These are phyloP conservation scores for Aporrectodea caliginosa DNA, from an alignment of 1,140 invertebrate genomes.

Conservation along the genomic window DNA sequence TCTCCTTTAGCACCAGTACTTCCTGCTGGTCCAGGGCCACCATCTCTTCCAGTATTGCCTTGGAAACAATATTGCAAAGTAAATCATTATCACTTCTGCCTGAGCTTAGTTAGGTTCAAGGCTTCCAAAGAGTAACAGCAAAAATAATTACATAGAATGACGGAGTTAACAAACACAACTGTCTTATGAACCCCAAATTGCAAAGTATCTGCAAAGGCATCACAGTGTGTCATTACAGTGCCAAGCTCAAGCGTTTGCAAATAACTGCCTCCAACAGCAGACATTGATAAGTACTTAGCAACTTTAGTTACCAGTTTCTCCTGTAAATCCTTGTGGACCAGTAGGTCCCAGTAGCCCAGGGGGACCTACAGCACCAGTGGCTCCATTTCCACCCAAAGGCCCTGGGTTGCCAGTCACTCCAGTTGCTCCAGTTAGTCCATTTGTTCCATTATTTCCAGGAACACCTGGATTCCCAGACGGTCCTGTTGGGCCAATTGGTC, in stretches of 20 bases:
- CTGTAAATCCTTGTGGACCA: neutral
- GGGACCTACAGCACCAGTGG: neutral
- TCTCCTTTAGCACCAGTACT: conserved; percentile 11
- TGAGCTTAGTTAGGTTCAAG: no score
- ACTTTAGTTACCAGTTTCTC: neutral
- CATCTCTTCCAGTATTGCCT: neutral
- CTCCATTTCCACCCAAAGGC: neutral
- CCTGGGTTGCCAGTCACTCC: neutral
- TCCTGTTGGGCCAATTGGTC: neutral
- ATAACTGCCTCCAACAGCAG: no score
- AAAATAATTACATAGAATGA: no score
- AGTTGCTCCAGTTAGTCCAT: neutral
- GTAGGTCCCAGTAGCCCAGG: neutral
- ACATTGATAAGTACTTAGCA: no score
- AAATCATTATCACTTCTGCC: no score
- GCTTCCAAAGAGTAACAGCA: no score
- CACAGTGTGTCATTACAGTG: no score
- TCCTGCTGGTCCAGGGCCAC: neutral
- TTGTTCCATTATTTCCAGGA: neutral
- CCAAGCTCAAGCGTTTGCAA: no score
- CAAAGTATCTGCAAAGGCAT: no score
- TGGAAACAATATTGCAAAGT: no score
- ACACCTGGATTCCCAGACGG: neutral
- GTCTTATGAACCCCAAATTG: no score
- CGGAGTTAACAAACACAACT: no score